Conservation (phyloP, 2,113 vertebrate species). For the Chunga burmeisteri region DNA sequence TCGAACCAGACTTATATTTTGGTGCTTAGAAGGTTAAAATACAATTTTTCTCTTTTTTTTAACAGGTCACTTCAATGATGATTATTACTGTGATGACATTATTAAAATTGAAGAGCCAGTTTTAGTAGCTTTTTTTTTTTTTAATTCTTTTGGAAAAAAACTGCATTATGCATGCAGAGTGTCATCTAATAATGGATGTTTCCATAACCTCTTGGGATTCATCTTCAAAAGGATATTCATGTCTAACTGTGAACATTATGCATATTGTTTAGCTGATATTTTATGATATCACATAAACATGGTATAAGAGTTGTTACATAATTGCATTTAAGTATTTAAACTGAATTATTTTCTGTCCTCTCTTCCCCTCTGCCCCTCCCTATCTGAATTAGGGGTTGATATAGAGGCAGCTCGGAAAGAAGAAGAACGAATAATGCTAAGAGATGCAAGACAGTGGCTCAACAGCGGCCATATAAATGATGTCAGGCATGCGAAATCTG, state of each 20-base stretch:
- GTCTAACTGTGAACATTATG: not conserved
- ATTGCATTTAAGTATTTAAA: not conserved
- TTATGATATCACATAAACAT: not conserved
- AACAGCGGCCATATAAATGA: constrained; percentile 97
- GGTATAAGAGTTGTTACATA: not conserved
- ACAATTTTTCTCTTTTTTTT: not conserved
- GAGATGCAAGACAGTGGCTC: constrained; percentile 96
- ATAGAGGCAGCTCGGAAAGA: constrained; percentile 97
- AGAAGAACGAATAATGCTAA: constrained; percentile 95
- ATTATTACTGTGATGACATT: not conserved
- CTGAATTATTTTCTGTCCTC: not conserved
- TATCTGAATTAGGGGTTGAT: constrained; percentile 83
- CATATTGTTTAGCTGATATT: not conserved
- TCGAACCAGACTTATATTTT: not conserved
- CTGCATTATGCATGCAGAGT: not conserved
- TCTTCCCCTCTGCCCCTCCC: not conserved
- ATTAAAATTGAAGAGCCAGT: not conserved
- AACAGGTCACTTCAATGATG: not conserved
- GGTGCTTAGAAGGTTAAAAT: not conserved
- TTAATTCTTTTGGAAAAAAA: not conserved
- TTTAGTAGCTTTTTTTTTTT: not conserved
- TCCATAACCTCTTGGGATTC: not conserved
- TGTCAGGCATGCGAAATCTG: constrained; percentile 91
- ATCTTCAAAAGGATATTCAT: not conserved
- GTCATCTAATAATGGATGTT: not conserved